Base-by-base conservation (phyloP, 2,888 invertebrate genomes). In the Parasteatoda lunata region DNA sequence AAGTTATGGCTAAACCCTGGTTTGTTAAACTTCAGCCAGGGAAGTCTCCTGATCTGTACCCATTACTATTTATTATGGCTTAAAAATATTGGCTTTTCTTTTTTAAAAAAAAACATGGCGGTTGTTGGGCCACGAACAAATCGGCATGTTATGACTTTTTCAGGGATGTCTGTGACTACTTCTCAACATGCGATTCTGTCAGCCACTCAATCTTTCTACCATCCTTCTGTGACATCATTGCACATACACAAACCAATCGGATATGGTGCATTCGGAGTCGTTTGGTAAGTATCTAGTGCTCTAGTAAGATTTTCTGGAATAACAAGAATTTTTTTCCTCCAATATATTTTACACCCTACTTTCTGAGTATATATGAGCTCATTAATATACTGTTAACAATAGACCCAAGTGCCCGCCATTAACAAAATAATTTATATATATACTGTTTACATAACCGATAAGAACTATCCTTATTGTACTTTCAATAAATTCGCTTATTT, bases 241-340 rank as follows among this genome's bases (percentile, higher is more conserved):
- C 90, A 91, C 71, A 90, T 91, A 48, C 97, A 98, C 94, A 94
- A 98, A 92, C 99, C 99, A 91, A 99, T 99, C 93, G 99, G 99
- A 90, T 99, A 99, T 93, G 99, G 99, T 92, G 99, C 99, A 92
- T 99, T 99, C 93, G 99, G 99, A 92, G 99, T 99, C 92, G 99
- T 99, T 92, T 99, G 99, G 99, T 99, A 92, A 96, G 97, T 94
- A 1, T n/a, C n/a, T n/a, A n/a, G n/a, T n/a, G 2, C 30, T 30
- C 30, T 2, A 30, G 30, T 15, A 49, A 30, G 51, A 11, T 7
- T 9, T 70, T 54, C 45, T 70, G 47, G 13, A 13, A 9, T 9
- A 47, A 1, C 7, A 9, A 47, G n/a, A 49, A 3, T 49, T 49
- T 49, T n/a, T 8, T 11, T 4, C 7, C 4, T 7, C 9, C 7